phyloP scores from a whole-genome alignment of 2,113 vertebrate species.

The Lepisosteus osseus region DNA sequence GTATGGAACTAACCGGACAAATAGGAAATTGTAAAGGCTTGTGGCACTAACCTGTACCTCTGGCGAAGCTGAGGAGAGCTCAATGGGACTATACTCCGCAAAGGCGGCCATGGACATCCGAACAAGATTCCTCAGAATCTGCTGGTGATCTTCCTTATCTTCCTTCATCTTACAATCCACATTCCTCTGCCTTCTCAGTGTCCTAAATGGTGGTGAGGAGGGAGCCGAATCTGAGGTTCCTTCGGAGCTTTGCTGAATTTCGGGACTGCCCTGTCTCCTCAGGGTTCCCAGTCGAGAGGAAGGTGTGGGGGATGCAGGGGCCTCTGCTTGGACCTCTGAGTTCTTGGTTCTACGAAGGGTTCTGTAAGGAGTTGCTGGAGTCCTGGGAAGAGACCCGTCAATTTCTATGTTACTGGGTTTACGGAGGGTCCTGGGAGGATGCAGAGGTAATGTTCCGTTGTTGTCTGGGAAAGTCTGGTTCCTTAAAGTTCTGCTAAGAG shows the following conservation, averaged over 20 bases:
- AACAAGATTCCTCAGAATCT: slow-evolving; percentile 83
- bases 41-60: slow-evolving; percentile 83
- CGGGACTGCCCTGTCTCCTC: slow-evolving; percentile 47
- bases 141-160: slow-evolving; percentile 63
- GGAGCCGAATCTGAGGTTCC: slow-evolving; percentile 22
- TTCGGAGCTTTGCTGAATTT: neutral
- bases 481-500: slow-evolving; percentile 71
- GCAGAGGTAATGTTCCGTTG: slow-evolving; percentile 23
- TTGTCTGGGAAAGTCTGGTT: slow-evolving; percentile 62
- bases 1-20: no score
- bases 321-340: slow-evolving; percentile 33
- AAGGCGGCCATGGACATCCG: slow-evolving; percentile 89
- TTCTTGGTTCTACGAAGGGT: slow-evolving; percentile 57
- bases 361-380: slow-evolving; percentile 41
- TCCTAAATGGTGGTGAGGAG: slow-evolving; percentile 18
- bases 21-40: no score
- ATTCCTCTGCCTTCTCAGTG: slow-evolving; percentile 59
- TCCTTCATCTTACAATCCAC: slow-evolving; percentile 33
- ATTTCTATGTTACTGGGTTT: slow-evolving; percentile 61
- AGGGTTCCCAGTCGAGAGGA: slow-evolving; percentile 50
- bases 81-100: slow-evolving; percentile 71
- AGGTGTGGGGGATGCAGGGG: neutral
- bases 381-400: slow-evolving; percentile 48
- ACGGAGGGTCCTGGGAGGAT: slow-evolving; percentile 45
- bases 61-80: slow-evolving; percentile 78